Percentiles rank a stretch among this genome's conserved stretches.
These are phyloP conservation scores for Melozone crissalis DNA, from an alignment of 2,113 vertebrate genomes.

Conservation along the genomic window DNA sequence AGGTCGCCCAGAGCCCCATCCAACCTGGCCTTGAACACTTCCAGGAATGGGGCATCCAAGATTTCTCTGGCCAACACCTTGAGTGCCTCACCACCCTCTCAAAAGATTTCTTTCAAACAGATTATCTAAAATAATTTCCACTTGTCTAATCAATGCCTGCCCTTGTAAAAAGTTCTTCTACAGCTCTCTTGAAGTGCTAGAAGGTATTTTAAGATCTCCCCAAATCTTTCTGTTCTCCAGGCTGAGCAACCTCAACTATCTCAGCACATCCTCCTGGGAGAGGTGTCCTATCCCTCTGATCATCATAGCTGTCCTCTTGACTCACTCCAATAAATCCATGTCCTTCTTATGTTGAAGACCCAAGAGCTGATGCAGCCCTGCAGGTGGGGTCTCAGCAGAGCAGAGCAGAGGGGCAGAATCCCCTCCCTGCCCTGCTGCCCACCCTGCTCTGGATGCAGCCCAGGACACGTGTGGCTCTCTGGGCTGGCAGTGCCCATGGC, in stretches of 20 bases:
- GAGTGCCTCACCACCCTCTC: not conserved
- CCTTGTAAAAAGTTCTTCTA: not conserved
- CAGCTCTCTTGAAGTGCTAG: not conserved
- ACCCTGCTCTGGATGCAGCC: not conserved
- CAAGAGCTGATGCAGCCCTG: not conserved
- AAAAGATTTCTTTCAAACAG: not conserved
- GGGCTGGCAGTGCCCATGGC: rapidly evolving
- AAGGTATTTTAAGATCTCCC: not conserved
- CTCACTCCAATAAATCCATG: not conserved
- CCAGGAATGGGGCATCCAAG: not conserved
- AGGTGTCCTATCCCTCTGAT: not conserved
- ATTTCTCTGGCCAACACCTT: not conserved
- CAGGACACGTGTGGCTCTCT: rapidly evolving
- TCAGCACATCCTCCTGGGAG: not conserved
- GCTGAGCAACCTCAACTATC: not conserved
- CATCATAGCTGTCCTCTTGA: not conserved
- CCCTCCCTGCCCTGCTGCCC: not conserved
- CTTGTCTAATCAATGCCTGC: not conserved
- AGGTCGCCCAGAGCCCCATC: not conserved
- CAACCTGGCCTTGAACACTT: not conserved
- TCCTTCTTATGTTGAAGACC: not conserved
- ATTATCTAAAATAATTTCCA: not conserved
- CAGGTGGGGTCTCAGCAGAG: not conserved
- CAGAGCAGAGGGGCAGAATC: not conserved
- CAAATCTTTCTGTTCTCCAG: not conserved